Percentiles rank a stretch among this genome's conserved stretches.
These are phyloP conservation scores for Eretmochelys imbricata DNA, from an alignment of 2,113 vertebrate genomes.

Conservation along the genomic window DNA sequence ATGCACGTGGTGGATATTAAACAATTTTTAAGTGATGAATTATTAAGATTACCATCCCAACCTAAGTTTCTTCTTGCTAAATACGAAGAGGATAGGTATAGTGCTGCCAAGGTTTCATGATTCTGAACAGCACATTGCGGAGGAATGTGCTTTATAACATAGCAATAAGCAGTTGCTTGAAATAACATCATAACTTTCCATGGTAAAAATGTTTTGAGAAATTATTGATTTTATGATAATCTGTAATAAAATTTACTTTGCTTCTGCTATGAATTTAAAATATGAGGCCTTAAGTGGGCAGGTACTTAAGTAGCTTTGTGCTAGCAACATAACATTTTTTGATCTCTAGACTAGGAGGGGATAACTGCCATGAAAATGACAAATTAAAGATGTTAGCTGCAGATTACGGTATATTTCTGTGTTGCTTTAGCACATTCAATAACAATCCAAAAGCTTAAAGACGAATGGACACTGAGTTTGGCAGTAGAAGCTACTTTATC, in stretches of 20 bases:
- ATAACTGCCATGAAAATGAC: slow-evolving; percentile 21
- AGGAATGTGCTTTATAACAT: slow-evolving; percentile 49
- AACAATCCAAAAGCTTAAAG: slow-evolving; percentile 12
- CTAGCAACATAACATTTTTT: slow-evolving; percentile 34
- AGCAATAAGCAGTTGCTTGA: slow-evolving; percentile 53
- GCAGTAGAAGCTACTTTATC: not conserved
- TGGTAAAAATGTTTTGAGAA: slow-evolving; percentile 65
- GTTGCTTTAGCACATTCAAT: not conserved
- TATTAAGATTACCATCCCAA: slow-evolving; percentile 64
- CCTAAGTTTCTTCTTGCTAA: slow-evolving; percentile 53
- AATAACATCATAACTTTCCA: slow-evolving; percentile 65
- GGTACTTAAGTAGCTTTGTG: slow-evolving; percentile 45
- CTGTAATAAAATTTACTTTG: slow-evolving; percentile 71
- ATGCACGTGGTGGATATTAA: slow-evolving; percentile 52
- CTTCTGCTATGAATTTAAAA: slow-evolving; percentile 59
- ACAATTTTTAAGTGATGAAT: slow-evolving; percentile 58
- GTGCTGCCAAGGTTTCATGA: slow-evolving; percentile 42
- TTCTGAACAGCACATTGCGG: slow-evolving; percentile 47
- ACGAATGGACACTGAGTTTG: not conserved
- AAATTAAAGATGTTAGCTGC: slow-evolving; percentile 9
- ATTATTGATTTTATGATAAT: slow-evolving; percentile 71
- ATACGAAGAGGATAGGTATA: slow-evolving; percentile 50
- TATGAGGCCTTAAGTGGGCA: slow-evolving; percentile 47
- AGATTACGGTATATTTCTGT: slow-evolving; percentile 12
- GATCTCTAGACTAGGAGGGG: slow-evolving; percentile 46